Evolutionary conservation across 2,888 invertebrate genomes (phyloP), one percentile per base, ranked within the genome.

Genomic region (Limnephilus marmoratus): DNA sequence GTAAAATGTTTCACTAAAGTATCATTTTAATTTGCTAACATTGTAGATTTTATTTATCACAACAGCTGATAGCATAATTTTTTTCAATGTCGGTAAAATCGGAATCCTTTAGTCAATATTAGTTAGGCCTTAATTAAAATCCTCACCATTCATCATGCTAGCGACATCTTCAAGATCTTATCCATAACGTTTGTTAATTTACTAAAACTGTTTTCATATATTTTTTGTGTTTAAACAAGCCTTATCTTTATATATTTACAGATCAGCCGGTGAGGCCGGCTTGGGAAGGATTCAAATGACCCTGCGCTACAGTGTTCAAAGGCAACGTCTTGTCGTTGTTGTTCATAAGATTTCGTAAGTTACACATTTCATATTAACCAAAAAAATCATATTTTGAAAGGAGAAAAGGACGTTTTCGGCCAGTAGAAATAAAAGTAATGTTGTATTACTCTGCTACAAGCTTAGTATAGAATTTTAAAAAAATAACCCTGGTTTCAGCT

Each of bases 301-400:
- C 0, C 96, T 99, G 83, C 97, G 98, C 91, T 99, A 99, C 96
- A 98, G 98, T 94, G 97, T 97, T 90, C 98, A 97, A 94, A 96
- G 98, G 90, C 98, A 99, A 95, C 97, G 97, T 93, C 96, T 99
- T 31, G 97, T 97, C 91, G 97, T 99, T 68, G 98, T 98, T 18
- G 97, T 99, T 1, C 99, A 99, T 95, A 98, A 98, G 96, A 98
- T 99, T 94, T 97, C 97, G 98, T 98, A 97, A 97, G 98, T 97
- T 31, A 45, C 37, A 45, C 68, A 9, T 68, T 45, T 86, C 15
- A 86, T 83, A 15, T 83, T 83, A 41, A 29, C 94, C 53, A 34
- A 86, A 91, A 83, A 90, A 90, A 88, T 83, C 29, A 45, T 45
- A 45, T 12, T 45, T 45, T 41, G 41, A 41, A 0, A 37, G 37